Conservation (phyloP, 1,140 invertebrate genomes). For the Eriocheir sinensis region DNA sequence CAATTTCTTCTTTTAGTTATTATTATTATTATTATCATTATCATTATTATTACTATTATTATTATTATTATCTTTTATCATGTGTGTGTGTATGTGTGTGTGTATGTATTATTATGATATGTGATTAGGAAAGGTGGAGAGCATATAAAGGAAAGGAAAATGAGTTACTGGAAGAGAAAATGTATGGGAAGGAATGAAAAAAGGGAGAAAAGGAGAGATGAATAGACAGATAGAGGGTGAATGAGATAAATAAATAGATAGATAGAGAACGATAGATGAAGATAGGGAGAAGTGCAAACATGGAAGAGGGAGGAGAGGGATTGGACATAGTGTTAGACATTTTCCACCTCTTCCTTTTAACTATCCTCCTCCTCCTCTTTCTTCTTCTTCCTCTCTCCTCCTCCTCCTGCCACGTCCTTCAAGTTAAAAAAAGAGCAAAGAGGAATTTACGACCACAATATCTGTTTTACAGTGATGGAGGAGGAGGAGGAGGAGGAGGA, state of each 20-base stretch:
- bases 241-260: neutral
- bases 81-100: no score
- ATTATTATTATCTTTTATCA: no score
- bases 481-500: neutral
- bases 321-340: no score
- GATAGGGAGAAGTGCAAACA: neutral
- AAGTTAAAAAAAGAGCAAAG: neutral
- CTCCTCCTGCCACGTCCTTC: neutral
- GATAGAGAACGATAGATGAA: neutral
- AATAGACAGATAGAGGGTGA: neutral
- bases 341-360: neutral
- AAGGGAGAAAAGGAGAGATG: neutral
- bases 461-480: neutral
- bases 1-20: neutral
- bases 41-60: neutral
- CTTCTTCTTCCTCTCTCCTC: neutral
- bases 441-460: neutral
- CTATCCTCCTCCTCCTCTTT: neutral
- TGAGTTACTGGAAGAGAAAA: neutral
- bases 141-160: no score
- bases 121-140: no score
- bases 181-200: neutral
- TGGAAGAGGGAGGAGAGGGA: no score
- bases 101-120: no score
- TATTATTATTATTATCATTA: conserved; percentile 1